Base-by-base conservation (phyloP, 2,113 vertebrate genomes). In the Plotosus lineatus region DNA sequence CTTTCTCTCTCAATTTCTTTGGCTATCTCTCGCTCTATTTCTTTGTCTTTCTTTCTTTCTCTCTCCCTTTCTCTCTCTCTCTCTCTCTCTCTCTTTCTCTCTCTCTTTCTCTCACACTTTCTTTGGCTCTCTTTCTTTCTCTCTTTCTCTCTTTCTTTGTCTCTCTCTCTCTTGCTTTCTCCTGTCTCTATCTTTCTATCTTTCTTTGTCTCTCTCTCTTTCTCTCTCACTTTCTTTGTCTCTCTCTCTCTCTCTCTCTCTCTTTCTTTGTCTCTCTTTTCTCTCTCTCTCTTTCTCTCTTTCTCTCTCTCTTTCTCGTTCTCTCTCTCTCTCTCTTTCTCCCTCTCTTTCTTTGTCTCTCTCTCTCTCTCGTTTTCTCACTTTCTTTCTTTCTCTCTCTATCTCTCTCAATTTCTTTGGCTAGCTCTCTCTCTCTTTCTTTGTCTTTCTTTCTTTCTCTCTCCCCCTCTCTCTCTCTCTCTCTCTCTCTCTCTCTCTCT, bases 31-130 rank as follows among this genome's bases (percentile, higher is more conserved):
- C 56, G 65, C 38, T 56, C 28, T 72, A 28, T 53, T 60, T 81
- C 65, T 46, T 10, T 76, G 86, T 85, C 85, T n/a, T n/a, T n/a
- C n/a, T n/a, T n/a, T n/a, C 87, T 82, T 88, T 88, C 87, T 88
- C 88, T 84, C 72, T 86, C 65, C 63, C 38, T 44, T 78, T 76
- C 46, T 19, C 56, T 46, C 65, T 71, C 36, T 55, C 38, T 53
- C 36, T 71, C 23, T 44, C 66, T 72, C 76, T 65, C 38, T 10
- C 51, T 65, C 56, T 73, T 48, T 56, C 28, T 72, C 40, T 53
- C 68, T 81, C 65, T 46, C 12, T 76, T 86, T 85, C 85, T n/a
- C n/a, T n/a, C n/a, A n/a, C n/a, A n/a, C 87, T 82, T 88, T 88
- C 83, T 88, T 80, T 87, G 88, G 88, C 76, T 76, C 61, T 60